phyloP scores from a whole-genome alignment of 2,888 invertebrate species.

The Chesias legatella region DNA sequence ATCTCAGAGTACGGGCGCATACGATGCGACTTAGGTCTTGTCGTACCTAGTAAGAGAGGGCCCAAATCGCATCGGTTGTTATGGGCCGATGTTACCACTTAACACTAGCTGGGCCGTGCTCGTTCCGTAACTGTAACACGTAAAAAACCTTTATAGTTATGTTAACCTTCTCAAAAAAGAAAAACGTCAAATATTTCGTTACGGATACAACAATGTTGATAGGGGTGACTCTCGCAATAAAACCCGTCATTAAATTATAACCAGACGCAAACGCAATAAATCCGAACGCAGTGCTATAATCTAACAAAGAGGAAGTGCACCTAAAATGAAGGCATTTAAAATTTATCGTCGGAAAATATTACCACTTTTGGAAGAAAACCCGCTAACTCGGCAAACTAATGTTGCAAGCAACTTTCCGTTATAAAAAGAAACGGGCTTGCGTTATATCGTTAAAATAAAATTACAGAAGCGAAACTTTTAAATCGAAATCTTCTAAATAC shows the following conservation, averaged over 20 bases:
- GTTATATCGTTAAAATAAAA: slow-evolving; percentile 2
- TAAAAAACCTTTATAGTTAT: too few relatives aligned
- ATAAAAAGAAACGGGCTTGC: slow-evolving; percentile 52
- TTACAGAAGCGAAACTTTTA: background rate
- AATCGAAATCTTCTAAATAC: slow-evolving; percentile 37
- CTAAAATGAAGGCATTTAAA: slow-evolving; percentile 64
- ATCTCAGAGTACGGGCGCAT: too few relatives aligned
- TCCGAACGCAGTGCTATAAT: slow-evolving; percentile 50
- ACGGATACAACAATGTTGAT: too few relatives aligned
- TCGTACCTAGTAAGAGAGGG: too few relatives aligned
- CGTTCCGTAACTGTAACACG: too few relatives aligned
- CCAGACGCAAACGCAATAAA: slow-evolving; percentile 54
- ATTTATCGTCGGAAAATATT: slow-evolving; percentile 72
- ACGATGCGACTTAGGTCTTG: too few relatives aligned
- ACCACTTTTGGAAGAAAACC: slow-evolving; percentile 56
- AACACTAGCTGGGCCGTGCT: too few relatives aligned
- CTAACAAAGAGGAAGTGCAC: slow-evolving; percentile 63
- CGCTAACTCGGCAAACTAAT: slow-evolving; percentile 62
- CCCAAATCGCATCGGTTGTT: too few relatives aligned
- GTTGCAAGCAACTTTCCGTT: slow-evolving; percentile 52
- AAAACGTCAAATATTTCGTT: too few relatives aligned
- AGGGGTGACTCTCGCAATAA: slow-evolving; percentile 11
- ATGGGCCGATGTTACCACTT: too few relatives aligned
- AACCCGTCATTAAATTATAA: slow-evolving; percentile 38
- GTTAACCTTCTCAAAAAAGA: too few relatives aligned